A percentile compares a stretch with the other conserved stretches of the same genome.
phyloP scores from a whole-genome alignment of 2,888 invertebrate genomes.

The Phlogophora meticulosa region DNA sequence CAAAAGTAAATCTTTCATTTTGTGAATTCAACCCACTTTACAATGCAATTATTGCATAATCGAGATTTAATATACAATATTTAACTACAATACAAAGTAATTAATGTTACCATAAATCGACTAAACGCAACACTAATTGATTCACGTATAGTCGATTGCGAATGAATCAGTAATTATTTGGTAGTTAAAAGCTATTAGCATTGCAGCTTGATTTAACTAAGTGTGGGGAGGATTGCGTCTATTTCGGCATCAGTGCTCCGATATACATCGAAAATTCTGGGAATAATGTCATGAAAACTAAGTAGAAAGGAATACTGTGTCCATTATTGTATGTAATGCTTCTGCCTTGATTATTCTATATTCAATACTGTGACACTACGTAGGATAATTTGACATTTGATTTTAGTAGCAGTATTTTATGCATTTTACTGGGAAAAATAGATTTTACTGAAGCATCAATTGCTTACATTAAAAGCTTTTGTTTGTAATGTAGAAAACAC shows the following conservation, averaged over 20 bases:
- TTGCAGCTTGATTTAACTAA: background rate
- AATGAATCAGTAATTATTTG: background rate
- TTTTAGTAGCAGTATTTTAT: background rate
- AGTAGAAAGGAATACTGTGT: background rate
- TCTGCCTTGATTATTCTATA: too few species aligned
- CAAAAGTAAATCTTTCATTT: background rate
- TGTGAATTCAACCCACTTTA: background rate
- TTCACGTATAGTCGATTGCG: background rate
- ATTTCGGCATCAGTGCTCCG: background rate
- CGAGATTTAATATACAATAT: background rate
- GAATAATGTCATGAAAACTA: background rate
- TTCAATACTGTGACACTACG: too few species aligned
- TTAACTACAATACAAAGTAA: background rate
- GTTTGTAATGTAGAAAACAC: too few species aligned
- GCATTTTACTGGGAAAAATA: background rate
- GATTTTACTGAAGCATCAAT: background rate
- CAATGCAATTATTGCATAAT: constrained; percentile 1
- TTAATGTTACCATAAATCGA: background rate
- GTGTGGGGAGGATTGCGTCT: background rate
- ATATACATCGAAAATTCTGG: background rate
- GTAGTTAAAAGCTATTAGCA: background rate
- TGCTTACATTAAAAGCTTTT: background rate
- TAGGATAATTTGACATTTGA: background rate
- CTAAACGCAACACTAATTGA: background rate
- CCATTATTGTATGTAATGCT: too few species aligned